Conservation (phyloP, 2,888 invertebrate species). For the Therioaphis trifolii region DNA sequence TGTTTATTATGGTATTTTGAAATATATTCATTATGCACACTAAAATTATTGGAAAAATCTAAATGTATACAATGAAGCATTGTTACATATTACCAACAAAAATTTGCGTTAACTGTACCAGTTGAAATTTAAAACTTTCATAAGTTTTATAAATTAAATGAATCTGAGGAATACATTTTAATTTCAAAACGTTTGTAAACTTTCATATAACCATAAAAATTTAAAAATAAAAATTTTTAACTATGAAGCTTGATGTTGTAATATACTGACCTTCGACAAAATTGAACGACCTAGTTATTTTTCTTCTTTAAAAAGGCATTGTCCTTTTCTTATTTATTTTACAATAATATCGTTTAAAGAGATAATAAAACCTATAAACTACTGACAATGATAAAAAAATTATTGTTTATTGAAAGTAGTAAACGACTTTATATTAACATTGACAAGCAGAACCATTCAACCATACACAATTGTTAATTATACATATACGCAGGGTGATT, state of each 20-base stretch:
- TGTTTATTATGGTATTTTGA: no score
- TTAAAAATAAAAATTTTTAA: slow-evolving; percentile 17
- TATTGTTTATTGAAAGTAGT: slow-evolving; percentile 22
- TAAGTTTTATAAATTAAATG: no score
- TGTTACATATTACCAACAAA: no score
- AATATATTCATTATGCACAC: no score
- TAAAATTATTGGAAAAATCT: no score
- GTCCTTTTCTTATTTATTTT: slow-evolving; percentile 49
- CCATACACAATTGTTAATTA: slow-evolving; percentile 51
- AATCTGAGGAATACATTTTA: no score
- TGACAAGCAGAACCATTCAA: slow-evolving; percentile 55
- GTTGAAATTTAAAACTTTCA: no score
- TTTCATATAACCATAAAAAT: no score
- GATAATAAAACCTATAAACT: slow-evolving; percentile 28
- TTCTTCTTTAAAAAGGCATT: slow-evolving; percentile 49
- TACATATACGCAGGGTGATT: no score
- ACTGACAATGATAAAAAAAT: slow-evolving; percentile 48
- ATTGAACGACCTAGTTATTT: slow-evolving; percentile 39
- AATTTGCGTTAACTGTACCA: no score
- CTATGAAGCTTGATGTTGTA: not conserved
- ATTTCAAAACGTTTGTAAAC: no score
- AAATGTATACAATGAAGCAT: no score
- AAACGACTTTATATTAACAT: slow-evolving; percentile 5
- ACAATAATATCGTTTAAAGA: slow-evolving; percentile 32
- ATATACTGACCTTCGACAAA: slow-evolving; percentile 25